Percentiles rank a stretch among this genome's conserved stretches.
phyloP scores from a whole-genome alignment of 2,113 vertebrate genomes.

The Crypturellus undulatus region DNA sequence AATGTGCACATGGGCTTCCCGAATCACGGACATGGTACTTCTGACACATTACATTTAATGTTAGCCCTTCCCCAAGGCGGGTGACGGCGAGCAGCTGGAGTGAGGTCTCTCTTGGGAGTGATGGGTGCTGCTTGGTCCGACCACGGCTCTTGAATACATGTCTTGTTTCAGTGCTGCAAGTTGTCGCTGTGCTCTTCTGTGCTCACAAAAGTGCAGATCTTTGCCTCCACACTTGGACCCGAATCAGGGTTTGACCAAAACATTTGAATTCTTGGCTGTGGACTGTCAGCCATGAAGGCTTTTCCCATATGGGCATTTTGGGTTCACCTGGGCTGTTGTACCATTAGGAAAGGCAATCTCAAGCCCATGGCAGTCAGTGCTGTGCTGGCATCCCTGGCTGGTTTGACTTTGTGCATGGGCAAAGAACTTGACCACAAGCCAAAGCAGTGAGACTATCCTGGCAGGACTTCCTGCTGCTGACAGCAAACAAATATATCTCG shows the following conservation, averaged over 20 bases:
- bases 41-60: rapidly evolving
- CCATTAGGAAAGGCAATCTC: background rate
- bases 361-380: background rate
- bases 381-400: background rate
- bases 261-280: background rate
- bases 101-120: background rate
- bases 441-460: constrained; percentile 53
- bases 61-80: background rate
- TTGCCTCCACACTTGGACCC: background rate
- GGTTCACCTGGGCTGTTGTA: background rate
- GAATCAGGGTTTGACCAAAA: rapidly evolving
- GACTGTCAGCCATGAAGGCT: background rate
- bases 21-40: rapidly evolving
- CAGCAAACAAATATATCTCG: constrained; percentile 68
- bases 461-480: constrained; percentile 48
- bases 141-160: background rate
- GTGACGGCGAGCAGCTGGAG: background rate
- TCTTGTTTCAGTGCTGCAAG: rapidly evolving
- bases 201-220: background rate
- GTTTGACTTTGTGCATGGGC: constrained; percentile 53
- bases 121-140: background rate
- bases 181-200: background rate
- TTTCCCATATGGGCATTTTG: background rate
- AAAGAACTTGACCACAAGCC: constrained; percentile 49
- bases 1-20: background rate